A percentile compares a stretch with the other conserved stretches of the same genome.
phyloP scores from a whole-genome alignment of 92 coral and sea anemone genomes.

The Plumapathes pennacea region DNA sequence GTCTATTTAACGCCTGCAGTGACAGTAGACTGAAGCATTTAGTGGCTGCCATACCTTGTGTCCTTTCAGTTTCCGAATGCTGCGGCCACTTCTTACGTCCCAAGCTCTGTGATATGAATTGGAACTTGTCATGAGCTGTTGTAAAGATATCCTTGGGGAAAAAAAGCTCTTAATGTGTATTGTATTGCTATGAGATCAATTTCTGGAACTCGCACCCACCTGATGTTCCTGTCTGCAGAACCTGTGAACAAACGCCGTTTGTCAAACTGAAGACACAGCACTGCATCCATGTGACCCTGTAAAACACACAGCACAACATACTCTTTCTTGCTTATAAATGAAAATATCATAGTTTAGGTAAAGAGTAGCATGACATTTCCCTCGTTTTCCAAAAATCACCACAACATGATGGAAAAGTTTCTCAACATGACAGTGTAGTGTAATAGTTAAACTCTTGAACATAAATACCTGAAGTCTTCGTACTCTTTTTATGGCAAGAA shows the following conservation, averaged over 20 bases:
- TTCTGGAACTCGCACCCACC: conserved; percentile 39
- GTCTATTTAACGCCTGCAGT: no score
- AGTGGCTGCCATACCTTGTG: conserved; percentile 65
- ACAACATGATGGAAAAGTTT: no score
- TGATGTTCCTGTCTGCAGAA: conserved; percentile 84
- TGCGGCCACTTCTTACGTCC: conserved; percentile 95
- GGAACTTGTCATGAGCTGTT: no score
- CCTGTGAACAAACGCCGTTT: conserved; percentile 83
- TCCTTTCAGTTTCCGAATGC: conserved; percentile 84
- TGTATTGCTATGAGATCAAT: no score
- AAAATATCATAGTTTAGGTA: no score
- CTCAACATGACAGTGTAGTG: no score
- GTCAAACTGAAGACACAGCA: conserved; percentile 92
- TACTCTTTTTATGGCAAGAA: conserved; percentile 73
- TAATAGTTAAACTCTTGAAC: no score
- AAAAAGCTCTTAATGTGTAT: no score
- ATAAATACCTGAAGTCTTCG: conserved; percentile 93
- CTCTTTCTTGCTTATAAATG: not conserved
- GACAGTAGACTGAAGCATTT: not conserved
- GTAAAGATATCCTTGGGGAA: no score
- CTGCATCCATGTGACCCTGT: conserved; percentile 97
- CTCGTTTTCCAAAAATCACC: no score
- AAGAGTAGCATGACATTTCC: no score
- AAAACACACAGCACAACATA: not conserved
- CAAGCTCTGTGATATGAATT: conserved; percentile 80